Evolutionary conservation across 64 coral and sea anemone genomes (phyloP).

Genomic region (Actinia equina): DNA sequence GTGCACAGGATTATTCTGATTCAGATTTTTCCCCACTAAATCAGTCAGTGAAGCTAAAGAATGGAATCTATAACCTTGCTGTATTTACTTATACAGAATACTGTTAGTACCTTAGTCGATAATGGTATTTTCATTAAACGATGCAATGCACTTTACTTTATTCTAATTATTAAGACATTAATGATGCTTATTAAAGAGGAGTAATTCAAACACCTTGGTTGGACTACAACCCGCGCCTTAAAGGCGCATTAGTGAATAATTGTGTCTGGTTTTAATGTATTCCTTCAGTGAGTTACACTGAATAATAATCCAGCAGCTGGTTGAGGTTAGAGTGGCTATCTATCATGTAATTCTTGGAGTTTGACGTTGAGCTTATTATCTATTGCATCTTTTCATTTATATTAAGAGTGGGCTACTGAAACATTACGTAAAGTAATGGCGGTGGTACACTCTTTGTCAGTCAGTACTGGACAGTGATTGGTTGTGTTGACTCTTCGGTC

Average conservation of each 20-base stretch:
- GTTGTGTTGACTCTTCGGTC: neutral
- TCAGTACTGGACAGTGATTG: neutral
- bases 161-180: neutral
- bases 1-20: too few species aligned
- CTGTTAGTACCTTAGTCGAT: too few species aligned
- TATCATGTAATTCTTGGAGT: neutral
- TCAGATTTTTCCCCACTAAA: too few species aligned
- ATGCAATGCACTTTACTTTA: neutral
- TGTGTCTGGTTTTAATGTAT: neutral
- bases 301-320: neutral
- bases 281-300: too few species aligned
- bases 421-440: neutral
- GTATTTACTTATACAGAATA: too few species aligned
- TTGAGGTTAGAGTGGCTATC: neutral
- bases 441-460: neutral
- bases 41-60: too few species aligned
- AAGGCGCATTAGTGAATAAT: neutral
- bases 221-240: neutral
- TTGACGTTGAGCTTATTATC: neutral
- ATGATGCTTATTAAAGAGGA: too few species aligned
- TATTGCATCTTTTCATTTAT: neutral
- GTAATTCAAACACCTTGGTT: too few species aligned
- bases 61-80: too few species aligned
- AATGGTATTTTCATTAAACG: too few species aligned
- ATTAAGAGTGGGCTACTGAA: neutral